Evolutionary conservation across 2,113 vertebrate species (phyloP).

Genomic region (Gavialis gangeticus): DNA sequence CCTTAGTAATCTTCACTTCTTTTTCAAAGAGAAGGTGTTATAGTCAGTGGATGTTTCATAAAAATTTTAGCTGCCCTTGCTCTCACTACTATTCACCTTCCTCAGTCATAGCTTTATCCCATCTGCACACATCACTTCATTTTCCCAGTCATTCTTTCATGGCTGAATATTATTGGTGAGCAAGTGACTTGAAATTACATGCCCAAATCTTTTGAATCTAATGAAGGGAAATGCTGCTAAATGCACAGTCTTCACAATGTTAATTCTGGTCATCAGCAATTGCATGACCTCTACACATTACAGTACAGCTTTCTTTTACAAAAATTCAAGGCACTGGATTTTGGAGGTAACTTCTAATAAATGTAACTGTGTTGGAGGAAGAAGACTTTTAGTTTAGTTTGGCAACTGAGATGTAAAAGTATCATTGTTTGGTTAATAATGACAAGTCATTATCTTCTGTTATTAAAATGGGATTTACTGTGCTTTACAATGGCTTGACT

Average conservation of each 20-base stretch:
- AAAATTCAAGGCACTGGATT: background rate
- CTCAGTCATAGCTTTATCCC: background rate
- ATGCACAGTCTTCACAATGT: background rate
- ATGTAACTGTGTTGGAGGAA: background rate
- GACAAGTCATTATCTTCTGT: background rate
- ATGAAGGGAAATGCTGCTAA: background rate
- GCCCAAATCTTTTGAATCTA: background rate
- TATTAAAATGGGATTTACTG: background rate
- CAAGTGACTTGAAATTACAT: background rate
- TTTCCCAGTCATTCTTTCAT: background rate
- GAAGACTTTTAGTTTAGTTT: background rate
- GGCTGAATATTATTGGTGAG: background rate
- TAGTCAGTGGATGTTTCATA: background rate
- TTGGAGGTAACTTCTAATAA: background rate
- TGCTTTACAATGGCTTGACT: background rate
- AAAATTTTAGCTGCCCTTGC: background rate
- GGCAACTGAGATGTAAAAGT: background rate
- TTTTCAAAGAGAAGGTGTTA: background rate
- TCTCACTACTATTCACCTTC: background rate
- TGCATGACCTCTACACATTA: background rate
- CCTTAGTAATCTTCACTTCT: background rate
- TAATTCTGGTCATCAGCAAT: background rate
- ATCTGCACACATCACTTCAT: background rate
- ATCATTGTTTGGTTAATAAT: background rate
- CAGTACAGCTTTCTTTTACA: background rate